Percentiles rank a stretch among this genome's conserved stretches.
phyloP scores from a whole-genome alignment of 2,113 vertebrate species.

The Sialia sialis region DNA sequence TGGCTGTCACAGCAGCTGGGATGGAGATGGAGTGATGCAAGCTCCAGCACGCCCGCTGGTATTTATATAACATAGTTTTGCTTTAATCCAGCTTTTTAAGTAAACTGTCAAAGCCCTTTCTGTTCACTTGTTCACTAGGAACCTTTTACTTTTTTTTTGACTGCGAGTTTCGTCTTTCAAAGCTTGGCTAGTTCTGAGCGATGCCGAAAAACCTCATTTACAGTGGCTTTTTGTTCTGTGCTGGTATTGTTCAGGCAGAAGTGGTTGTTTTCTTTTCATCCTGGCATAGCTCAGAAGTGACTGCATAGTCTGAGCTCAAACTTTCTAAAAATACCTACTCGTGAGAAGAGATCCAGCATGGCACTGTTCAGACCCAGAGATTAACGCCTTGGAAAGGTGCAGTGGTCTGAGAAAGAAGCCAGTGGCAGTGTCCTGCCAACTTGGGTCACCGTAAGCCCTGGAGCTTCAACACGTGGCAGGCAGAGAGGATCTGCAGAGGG shows the following conservation, averaged over 20 bases:
- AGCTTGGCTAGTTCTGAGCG: not conserved
- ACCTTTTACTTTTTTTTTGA: not conserved
- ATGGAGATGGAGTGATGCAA: not conserved
- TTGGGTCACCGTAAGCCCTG: not conserved
- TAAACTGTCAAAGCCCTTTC: constrained; percentile 27
- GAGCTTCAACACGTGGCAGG: not conserved
- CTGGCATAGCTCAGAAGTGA: constrained; percentile 49
- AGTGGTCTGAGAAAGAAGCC: not conserved
- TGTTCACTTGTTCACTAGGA: constrained; percentile 2
- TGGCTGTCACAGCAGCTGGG: not conserved
- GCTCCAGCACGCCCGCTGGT: not conserved
- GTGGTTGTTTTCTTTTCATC: constrained; percentile 12
- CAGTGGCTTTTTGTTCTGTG: constrained; percentile 15
- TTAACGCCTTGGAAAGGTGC: not conserved
- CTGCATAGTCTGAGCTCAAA: constrained; percentile 37
- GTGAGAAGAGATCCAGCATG: not conserved
- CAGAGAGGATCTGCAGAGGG: not conserved
- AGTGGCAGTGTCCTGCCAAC: not conserved
- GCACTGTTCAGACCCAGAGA: not conserved
- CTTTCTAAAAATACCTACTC: constrained; percentile 40
- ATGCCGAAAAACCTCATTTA: not conserved
- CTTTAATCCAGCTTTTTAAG: constrained; percentile 44
- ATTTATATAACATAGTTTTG: not conserved
- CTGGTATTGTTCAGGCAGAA: constrained; percentile 22
- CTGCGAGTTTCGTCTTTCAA: not conserved